A percentile compares a stretch with the other conserved stretches of the same genome.
Evolutionary conservation across 1,140 invertebrate species (phyloP).

Genomic region (Bradysia coprophila): DNA sequence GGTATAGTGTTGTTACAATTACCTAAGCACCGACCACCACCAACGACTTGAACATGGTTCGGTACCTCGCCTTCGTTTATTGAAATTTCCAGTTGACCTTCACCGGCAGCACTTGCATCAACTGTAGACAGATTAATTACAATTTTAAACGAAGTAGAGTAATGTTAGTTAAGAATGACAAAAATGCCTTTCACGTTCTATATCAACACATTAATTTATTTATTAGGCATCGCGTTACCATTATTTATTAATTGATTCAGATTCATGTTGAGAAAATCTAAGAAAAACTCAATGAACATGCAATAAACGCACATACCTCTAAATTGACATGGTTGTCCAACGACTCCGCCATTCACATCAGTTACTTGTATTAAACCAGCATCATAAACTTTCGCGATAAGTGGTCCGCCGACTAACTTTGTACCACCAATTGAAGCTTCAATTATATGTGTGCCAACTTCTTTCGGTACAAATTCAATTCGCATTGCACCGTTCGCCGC

Average conservation of each 20-base stretch:
- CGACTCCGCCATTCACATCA: conserved; percentile 77
- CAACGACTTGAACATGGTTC: conserved; percentile 91
- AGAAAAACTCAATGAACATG: neutral
- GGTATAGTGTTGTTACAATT: no score
- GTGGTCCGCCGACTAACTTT: conserved; percentile 65
- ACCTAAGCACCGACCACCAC: conserved; percentile 84
- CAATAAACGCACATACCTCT: conserved; percentile 37
- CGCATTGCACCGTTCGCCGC: conserved; percentile 52
- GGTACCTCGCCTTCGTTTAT: conserved; percentile 96
- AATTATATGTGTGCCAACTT: conserved; percentile 80
- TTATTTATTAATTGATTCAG: no score
- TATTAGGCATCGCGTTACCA: no score
- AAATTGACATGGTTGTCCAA: conserved; percentile 85
- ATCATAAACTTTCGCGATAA: conserved; percentile 86
- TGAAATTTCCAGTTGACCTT: conserved; percentile 93
- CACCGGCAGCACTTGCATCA: conserved; percentile 87
- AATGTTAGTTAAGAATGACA: no score
- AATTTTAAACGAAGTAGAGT: neutral
- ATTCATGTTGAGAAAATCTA: no score
- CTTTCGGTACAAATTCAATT: conserved; percentile 77
- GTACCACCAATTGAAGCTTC: conserved; percentile 73
- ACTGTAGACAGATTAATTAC: conserved; percentile 36
- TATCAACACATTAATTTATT: no score
- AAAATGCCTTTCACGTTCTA: no score
- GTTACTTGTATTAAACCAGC: conserved; percentile 78